Conservation (phyloP, 2,888 invertebrate genomes). For the Drosophila mulleri region DNA sequence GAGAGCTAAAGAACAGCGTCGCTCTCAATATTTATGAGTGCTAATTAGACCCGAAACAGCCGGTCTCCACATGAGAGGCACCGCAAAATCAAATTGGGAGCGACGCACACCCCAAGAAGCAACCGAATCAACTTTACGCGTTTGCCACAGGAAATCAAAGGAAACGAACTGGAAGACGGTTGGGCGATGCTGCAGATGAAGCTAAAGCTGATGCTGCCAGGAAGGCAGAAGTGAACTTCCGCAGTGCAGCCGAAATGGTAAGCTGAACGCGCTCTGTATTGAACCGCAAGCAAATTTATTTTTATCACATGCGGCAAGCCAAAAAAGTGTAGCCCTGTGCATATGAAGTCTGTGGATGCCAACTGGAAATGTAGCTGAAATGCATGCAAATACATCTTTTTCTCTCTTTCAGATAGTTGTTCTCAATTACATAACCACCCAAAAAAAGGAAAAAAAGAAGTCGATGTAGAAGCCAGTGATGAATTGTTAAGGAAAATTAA, state of each 20-base stretch:
- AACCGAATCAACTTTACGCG: slow-evolving; percentile 34
- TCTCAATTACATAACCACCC: slow-evolving; percentile 22
- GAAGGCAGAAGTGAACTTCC: slow-evolving; percentile 28
- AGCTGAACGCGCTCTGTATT: slow-evolving; percentile 31
- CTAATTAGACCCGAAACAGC: slow-evolving; percentile 43
- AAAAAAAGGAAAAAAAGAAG: too few species aligned
- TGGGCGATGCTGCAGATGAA: neutral
- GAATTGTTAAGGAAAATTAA: neutral
- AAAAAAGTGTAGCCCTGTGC: slow-evolving; percentile 6
- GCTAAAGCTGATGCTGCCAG: neutral
- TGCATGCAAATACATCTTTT: slow-evolving; percentile 20
- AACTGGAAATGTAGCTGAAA: slow-evolving; percentile 18
- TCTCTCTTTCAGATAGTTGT: neutral
- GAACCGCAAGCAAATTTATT: slow-evolving; percentile 42
- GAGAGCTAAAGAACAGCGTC: slow-evolving; percentile 8
- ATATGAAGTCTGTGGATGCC: slow-evolving; percentile 4
- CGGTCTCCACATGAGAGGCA: slow-evolving; percentile 27
- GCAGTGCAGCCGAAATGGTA: slow-evolving; percentile 21
- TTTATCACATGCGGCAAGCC: slow-evolving; percentile 32
- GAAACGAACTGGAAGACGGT: slow-evolving; percentile 4
- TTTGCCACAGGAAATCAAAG: slow-evolving; percentile 44
- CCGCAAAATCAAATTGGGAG: slow-evolving; percentile 50
- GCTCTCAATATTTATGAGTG: slow-evolving; percentile 41
- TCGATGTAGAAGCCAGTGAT: neutral
- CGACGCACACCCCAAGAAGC: slow-evolving; percentile 16